Evolutionary conservation across 1,140 invertebrate species (phyloP), one percentile per base, ranked within the genome.

Genomic region (Battus philenor): DNA sequence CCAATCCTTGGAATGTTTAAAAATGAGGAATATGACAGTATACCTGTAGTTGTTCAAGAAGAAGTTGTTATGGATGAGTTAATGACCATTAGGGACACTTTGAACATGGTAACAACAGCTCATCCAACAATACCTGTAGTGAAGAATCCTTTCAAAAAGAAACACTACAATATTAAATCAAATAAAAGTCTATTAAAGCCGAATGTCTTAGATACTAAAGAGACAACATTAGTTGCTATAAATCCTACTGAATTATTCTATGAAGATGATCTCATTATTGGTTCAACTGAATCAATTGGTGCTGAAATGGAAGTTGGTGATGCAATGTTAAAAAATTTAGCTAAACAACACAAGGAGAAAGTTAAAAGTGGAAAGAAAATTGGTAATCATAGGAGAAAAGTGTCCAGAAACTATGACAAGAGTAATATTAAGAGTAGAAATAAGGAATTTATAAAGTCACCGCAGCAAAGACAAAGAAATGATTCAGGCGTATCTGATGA

Each of bases 71-170:
- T 67, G 5, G 78, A 86, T 56, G 80, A 77, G 13, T 79, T 87
- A 34, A 83, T 81, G 18, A 86, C 77, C 18, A 86, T 87, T 26
- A 86, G 36, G 79, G 88, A 79, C 83, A 86, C 89, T 16, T 79
- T 89, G 17, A 81, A 68, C 24, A 80, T 77, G 54, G 87, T 90
- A 0, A 85, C 82, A 20, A 88, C 87, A 3, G 89, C 82, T 1
- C 66, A 81, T 44, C 84, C 88, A 4, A 89, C 88, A 4, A 56
- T 89, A 18, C 43, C 59, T 6, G 30, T 71, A 2, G 36, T 59
- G 24, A 68, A 69, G 30, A 47, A 64, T 46, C 32, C 49, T 10
- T 60, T 54, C 26, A 67, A 59, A 53, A 73, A 69, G 13, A 69
- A 69, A 52, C 52, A 47, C 27, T n/a, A 50, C 15, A 60, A 54